Conservation (phyloP, 2,888 invertebrate species). For the Gandaritis pyraliata region DNA sequence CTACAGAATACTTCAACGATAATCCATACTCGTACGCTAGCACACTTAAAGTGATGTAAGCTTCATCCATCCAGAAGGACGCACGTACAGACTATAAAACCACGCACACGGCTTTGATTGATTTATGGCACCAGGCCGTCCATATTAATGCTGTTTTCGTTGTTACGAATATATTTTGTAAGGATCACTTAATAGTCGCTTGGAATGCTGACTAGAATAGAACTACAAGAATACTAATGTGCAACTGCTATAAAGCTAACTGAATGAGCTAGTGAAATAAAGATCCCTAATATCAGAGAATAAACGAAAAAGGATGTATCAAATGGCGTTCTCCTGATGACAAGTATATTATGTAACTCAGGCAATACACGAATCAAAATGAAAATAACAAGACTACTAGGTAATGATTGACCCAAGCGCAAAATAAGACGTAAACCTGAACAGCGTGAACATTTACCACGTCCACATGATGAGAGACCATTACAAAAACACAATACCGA, state of each 20-base stretch:
- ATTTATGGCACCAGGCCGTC: conserved; percentile 70
- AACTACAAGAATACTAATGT: conserved; percentile 27
- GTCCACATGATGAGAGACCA: conserved; percentile 39
- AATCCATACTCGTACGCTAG: background rate
- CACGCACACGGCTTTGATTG: conserved; percentile 62
- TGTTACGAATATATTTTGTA: conserved; percentile 40
- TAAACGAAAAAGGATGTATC: background rate
- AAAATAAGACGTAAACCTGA: conserved; percentile 12
- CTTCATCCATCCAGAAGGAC: conserved; percentile 49
- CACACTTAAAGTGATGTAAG: conserved; percentile 34
- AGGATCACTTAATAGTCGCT: conserved; percentile 24
- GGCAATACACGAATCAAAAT: background rate
- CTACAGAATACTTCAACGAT: background rate
- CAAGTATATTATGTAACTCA: no score
- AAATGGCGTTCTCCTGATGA: background rate
- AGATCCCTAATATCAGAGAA: background rate
- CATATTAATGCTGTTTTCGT: conserved; percentile 70
- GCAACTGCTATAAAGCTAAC: background rate
- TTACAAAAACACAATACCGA: conserved; percentile 46
- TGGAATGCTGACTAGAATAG: conserved; percentile 27
- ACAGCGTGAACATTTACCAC: conserved; percentile 40
- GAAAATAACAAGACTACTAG: conserved; percentile 1
- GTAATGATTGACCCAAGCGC: background rate
- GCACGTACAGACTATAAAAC: conserved; percentile 67
- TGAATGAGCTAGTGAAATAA: background rate